Percentiles rank a stretch among this genome's conserved stretches.
Evolutionary conservation across 1,140 invertebrate genomes (phyloP).

Genomic region (Drosophila insularis): DNA sequence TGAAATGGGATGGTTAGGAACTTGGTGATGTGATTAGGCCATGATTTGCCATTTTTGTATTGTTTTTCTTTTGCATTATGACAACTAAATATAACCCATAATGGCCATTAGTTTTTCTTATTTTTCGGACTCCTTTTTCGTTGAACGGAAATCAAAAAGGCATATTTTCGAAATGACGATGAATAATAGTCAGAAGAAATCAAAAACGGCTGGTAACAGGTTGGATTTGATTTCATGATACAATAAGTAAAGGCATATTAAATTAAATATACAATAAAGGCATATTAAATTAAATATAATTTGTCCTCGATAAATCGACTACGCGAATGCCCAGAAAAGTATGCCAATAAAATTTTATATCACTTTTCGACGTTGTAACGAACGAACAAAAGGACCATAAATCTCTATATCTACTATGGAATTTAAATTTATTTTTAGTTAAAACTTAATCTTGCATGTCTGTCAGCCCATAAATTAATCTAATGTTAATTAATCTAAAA

Average conservation of each 20-base stretch:
- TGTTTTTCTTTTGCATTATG: slow-evolving; percentile 29
- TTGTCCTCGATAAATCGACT: neutral
- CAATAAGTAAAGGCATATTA: neutral
- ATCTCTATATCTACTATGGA: too few relatives aligned
- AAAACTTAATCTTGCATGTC: too few relatives aligned
- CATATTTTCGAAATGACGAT: slow-evolving; percentile 10
- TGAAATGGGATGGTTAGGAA: slow-evolving; percentile 2
- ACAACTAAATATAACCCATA: slow-evolving; percentile 38
- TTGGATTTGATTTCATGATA: neutral
- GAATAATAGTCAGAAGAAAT: neutral
- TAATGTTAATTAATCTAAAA: too few relatives aligned
- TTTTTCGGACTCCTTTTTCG: neutral
- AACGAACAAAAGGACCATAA: too few relatives aligned
- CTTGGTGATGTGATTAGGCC: slow-evolving; percentile 59
- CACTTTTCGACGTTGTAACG: too few relatives aligned
- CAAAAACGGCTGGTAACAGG: neutral
- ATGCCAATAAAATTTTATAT: too few relatives aligned
- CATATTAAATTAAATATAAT: neutral
- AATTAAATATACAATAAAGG: too few relatives aligned
- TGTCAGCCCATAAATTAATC: too few relatives aligned
- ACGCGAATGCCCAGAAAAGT: too few relatives aligned
- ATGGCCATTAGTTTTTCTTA: slow-evolving; percentile 39
- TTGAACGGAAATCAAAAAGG: neutral
- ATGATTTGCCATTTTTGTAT: slow-evolving; percentile 50
- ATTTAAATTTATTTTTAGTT: too few relatives aligned